Conservation (phyloP, 1,140 invertebrate species). For the Zaprionus camerounensis region DNA sequence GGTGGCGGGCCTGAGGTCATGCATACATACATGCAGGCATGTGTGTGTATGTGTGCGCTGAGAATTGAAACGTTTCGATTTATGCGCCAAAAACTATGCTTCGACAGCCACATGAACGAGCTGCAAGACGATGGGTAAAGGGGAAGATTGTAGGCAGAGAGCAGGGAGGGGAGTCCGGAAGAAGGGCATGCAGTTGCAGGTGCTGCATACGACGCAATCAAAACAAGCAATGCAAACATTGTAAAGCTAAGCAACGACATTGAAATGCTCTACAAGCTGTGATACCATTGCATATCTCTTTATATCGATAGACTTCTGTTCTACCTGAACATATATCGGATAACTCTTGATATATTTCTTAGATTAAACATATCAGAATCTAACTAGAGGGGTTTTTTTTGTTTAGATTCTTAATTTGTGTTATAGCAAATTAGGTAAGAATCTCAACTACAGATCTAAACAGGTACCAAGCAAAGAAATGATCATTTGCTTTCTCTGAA, state of each 20-base stretch:
- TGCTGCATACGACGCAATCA: conserved; percentile 74
- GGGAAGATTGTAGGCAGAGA: not conserved
- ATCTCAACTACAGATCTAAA: too few species aligned
- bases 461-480: too few species aligned
- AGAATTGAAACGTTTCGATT: conserved; percentile 78
- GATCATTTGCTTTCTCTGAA: too few species aligned
- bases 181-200: conserved; percentile 52
- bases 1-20: not conserved
- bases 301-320: too few species aligned
- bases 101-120: conserved; percentile 81
- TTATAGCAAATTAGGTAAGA: too few species aligned
- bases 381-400: not conserved
- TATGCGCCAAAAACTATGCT: conserved; percentile 83
- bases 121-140: conserved; percentile 20
- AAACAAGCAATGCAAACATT: conserved; percentile 56
- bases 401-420: too few species aligned
- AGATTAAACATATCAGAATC: not conserved
- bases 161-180: not conserved
- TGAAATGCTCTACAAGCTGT: conserved; percentile 36
- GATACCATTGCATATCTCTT: not conserved
- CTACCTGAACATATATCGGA: not conserved
- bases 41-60: conserved; percentile 22
- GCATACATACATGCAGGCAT: conserved; percentile 16
- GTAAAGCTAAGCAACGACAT: conserved; percentile 15
- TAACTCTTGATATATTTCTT: not conserved